A percentile compares a stretch with the other conserved stretches of the same genome.
Conservation (phyloP, 2,113 vertebrate species). For the Hypocryptadius cinnamomeus region DNA sequence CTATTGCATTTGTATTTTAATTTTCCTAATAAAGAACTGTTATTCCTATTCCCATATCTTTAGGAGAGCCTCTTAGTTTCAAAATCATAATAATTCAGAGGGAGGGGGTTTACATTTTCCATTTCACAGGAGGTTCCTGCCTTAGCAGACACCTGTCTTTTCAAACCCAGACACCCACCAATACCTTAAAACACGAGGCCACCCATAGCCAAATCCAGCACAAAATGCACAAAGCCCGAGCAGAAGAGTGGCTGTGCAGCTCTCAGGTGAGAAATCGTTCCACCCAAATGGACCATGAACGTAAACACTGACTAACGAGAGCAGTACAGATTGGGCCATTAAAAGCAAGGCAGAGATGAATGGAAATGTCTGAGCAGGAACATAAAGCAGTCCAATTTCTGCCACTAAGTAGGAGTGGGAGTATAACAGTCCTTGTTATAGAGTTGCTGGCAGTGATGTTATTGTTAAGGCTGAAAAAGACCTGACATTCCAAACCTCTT, state of each 20-base stretch:
- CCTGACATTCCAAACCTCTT: constrained; percentile 41
- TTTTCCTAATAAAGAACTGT: not conserved
- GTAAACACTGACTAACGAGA: constrained; percentile 34
- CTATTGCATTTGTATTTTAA: not conserved
- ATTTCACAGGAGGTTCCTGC: not conserved
- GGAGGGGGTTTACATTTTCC: not conserved
- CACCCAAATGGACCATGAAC: constrained; percentile 37
- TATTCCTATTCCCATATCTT: not conserved
- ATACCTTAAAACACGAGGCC: not conserved
- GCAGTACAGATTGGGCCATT: constrained; percentile 19
- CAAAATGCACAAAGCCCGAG: not conserved
- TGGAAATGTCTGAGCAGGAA: constrained; percentile 54
- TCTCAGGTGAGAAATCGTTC: constrained; percentile 60
- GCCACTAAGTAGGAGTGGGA: constrained; percentile 56
- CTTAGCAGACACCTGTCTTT: not conserved
- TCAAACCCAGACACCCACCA: not conserved
- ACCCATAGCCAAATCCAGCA: not conserved
- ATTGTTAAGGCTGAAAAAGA: constrained; percentile 62
- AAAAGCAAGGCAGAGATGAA: constrained; percentile 53
- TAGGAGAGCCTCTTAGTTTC: not conserved
- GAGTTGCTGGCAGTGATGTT: constrained; percentile 45
- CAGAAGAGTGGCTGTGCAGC: not conserved
- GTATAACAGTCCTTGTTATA: constrained; percentile 49
- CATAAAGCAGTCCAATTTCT: constrained; percentile 56
- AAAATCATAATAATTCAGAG: not conserved